Conservation (phyloP, 1,140 invertebrate genomes). For the Neodiprion virginianus region DNA sequence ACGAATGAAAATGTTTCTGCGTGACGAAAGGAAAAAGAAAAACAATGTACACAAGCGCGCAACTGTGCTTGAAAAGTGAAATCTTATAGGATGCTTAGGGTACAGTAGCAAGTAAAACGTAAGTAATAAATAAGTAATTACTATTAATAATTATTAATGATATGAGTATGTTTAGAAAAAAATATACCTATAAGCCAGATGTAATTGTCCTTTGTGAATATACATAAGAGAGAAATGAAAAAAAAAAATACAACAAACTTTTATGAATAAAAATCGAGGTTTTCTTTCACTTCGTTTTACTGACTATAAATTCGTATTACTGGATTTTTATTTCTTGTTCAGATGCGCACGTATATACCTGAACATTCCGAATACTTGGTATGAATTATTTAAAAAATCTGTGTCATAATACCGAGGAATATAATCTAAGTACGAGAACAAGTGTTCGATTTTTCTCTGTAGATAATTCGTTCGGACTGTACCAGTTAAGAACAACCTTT, state of each 20-base stretch:
- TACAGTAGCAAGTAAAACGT: conserved; percentile 18
- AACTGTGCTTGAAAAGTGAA: conserved; percentile 47
- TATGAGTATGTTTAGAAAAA: conserved; percentile 56
- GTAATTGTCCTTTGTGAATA: conserved; percentile 63
- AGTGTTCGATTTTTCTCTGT: no score
- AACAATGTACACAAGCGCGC: conserved; percentile 25
- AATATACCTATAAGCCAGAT: conserved; percentile 57
- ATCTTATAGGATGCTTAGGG: conserved; percentile 49
- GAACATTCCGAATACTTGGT: no score
- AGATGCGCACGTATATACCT: no score
- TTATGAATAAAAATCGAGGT: conserved; percentile 49
- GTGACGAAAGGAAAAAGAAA: conserved; percentile 18
- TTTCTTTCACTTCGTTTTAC: neutral
- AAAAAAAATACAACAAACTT: conserved; percentile 59
- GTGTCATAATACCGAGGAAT: no score
- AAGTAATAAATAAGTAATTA: conserved; percentile 36
- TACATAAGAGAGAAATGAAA: conserved; percentile 60
- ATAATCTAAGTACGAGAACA: no score
- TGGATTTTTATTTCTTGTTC: no score
- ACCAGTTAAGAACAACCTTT: no score
- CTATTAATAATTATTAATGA: conserved; percentile 53
- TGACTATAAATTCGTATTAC: no score
- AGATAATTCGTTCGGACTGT: no score
- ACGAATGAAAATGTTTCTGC: conserved; percentile 25
- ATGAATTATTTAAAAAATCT: no score